A percentile compares a stretch with the other conserved stretches of the same genome.
Evolutionary conservation across 2,888 invertebrate genomes (phyloP).

Genomic region (Ophonus ardosiacus): DNA sequence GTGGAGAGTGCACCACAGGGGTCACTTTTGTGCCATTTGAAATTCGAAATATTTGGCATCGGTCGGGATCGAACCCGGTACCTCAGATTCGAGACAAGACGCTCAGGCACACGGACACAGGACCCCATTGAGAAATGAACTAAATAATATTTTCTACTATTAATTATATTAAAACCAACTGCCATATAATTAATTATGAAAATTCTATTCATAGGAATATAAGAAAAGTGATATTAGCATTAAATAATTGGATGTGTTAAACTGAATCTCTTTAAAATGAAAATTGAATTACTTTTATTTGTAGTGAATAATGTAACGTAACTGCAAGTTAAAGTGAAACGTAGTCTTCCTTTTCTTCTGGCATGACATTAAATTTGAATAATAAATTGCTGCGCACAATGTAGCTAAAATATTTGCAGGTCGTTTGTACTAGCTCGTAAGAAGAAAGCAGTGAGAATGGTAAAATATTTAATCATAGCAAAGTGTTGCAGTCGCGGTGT

Average conservation of each 20-base stretch:
- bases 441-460: not conserved
- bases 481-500: not conserved
- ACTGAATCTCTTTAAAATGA: not conserved
- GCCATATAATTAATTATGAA: too few species aligned
- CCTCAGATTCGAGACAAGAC: too few species aligned
- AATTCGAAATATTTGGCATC: too few species aligned
- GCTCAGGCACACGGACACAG: too few species aligned
- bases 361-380: not conserved
- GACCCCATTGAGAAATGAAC: too few species aligned
- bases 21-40: too few species aligned
- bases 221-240: not conserved
- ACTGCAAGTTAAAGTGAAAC: not conserved
- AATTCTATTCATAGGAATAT: too few species aligned
- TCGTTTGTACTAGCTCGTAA: not conserved
- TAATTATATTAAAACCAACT: too few species aligned
- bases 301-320: not conserved
- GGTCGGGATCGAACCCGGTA: too few species aligned
- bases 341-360: not conserved
- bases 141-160: too few species aligned
- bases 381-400: not conserved
- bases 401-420: not conserved
- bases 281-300: not conserved
- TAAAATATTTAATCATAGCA: slow-evolving; percentile 1
- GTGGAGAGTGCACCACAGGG: too few species aligned
- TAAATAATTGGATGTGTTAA: not conserved